Evolutionary conservation across 2,888 invertebrate species (phyloP).

Genomic region (Vanessa cardui): DNA sequence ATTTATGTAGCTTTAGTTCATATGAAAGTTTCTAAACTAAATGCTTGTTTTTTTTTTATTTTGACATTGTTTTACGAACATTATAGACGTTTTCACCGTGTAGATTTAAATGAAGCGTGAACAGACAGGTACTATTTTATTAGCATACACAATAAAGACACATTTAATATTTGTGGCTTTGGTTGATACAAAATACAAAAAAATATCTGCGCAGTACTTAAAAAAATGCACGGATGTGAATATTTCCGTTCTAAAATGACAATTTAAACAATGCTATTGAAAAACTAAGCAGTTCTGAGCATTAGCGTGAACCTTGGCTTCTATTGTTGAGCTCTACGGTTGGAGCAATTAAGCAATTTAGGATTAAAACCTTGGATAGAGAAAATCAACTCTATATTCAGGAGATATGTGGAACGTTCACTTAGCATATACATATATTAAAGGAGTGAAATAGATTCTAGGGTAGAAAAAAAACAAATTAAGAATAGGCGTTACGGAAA

Average conservation of each 20-base stretch:
- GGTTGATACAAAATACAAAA: background rate
- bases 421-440: background rate
- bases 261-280: constrained; percentile 62
- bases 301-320: constrained; percentile 61
- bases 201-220: background rate
- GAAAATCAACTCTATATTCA: constrained; percentile 39
- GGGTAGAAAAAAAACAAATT: no score
- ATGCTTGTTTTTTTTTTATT: no score
- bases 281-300: constrained; percentile 58
- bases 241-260: constrained; percentile 58
- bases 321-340: constrained; percentile 66
- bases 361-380: constrained; percentile 61
- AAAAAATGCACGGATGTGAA: constrained; percentile 66
- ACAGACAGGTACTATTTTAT: no score
- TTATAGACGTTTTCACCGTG: no score
- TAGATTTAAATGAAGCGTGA: no score
- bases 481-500: no score
- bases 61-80: no score
- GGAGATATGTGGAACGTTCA: background rate
- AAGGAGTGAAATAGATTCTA: no score
- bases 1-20: no score
- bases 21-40: no score
- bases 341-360: constrained; percentile 73
- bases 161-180: no score
- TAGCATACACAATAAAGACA: no score